Conservation (phyloP, 2,113 vertebrate genomes). For the Megaptera novaeangliae region DNA sequence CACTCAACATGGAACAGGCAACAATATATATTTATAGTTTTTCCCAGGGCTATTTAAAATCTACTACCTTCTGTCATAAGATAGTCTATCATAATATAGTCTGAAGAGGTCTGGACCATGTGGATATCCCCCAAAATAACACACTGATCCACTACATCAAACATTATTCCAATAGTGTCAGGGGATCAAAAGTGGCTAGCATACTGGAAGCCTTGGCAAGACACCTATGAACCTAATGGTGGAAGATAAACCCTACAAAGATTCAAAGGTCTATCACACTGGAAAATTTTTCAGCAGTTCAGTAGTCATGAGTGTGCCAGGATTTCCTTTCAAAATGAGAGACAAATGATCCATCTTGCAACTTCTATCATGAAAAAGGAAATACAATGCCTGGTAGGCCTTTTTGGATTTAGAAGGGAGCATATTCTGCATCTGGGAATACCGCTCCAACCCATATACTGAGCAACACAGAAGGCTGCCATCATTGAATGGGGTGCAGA, state of each 20-base stretch:
- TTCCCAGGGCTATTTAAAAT: not conserved
- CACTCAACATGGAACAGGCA: not conserved
- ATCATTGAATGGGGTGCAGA: not conserved
- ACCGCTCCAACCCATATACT: not conserved
- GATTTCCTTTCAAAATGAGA: not conserved
- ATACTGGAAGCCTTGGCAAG: not conserved
- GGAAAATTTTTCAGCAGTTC: not conserved
- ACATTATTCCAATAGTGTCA: not conserved
- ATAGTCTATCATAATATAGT: not conserved
- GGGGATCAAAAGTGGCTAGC: not conserved
- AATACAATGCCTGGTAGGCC: not conserved
- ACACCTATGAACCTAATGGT: not conserved
- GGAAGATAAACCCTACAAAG: not conserved
- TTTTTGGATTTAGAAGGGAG: not conserved
- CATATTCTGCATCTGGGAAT: not conserved
- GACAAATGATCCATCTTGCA: not conserved
- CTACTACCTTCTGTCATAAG: not conserved
- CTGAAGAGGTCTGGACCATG: not conserved
- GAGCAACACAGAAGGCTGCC: not conserved
- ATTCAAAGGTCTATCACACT: not conserved
- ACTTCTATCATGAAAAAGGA: not conserved
- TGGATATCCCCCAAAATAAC: not conserved
- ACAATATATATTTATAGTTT: not conserved
- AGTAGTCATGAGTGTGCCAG: not conserved
- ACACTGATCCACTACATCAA: not conserved